These are phyloP conservation scores for Calypte anna DNA, from an alignment of 2,113 vertebrate species.

Conservation along the genomic window DNA sequence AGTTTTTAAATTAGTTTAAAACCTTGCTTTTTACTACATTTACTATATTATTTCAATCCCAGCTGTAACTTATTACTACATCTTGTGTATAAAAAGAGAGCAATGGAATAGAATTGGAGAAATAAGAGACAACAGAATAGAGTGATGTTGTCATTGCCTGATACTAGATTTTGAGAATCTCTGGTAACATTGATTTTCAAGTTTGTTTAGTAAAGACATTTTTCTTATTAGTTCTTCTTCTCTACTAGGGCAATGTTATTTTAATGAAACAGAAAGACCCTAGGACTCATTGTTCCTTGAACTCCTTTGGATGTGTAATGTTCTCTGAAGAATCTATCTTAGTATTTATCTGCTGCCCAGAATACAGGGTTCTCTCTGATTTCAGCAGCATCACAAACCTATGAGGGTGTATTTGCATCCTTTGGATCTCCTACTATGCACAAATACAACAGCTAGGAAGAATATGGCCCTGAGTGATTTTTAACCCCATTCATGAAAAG, in stretches of 20 bases:
- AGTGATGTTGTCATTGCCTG: neutral
- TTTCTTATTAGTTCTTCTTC: neutral
- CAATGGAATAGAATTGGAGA: neutral
- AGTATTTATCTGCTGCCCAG: neutral
- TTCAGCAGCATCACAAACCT: neutral
- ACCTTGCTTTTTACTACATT: neutral
- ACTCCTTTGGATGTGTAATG: neutral
- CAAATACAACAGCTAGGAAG: neutral
- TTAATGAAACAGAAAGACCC: neutral
- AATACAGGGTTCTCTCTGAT: neutral
- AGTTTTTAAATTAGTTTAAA: neutral
- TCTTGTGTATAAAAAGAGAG: neutral
- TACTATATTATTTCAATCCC: neutral
- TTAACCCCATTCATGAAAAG: slow-evolving; percentile 22
- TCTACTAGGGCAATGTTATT: neutral
- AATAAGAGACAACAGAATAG: neutral
- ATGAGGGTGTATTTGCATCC: neutral
- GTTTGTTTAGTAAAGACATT: neutral
- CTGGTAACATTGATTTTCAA: neutral
- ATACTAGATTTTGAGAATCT: neutral
- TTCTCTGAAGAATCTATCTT: neutral
- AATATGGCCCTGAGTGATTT: neutral
- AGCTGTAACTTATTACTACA: neutral
- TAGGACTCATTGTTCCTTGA: neutral
- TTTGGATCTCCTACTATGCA: neutral